Evolutionary conservation across 2,888 invertebrate species (phyloP).

Genomic region (Bellardia pandia): DNA sequence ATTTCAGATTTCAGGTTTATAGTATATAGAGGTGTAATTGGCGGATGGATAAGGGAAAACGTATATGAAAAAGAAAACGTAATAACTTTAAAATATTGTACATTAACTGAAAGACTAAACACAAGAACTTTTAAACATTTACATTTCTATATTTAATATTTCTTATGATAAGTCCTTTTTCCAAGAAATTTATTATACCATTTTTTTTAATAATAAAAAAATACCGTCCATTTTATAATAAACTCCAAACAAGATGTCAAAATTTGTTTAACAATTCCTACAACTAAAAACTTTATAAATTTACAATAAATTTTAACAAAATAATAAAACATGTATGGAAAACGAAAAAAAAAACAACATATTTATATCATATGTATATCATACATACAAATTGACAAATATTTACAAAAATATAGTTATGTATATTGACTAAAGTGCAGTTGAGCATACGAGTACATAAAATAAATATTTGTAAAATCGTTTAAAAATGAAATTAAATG

Average conservation of each 20-base stretch:
- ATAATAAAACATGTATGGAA: background rate
- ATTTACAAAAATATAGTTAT: constrained; percentile 25
- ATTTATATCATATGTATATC: background rate
- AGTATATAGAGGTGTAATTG: constrained; percentile 28
- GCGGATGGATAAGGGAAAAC: constrained; percentile 62
- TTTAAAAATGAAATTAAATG: background rate
- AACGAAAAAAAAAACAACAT: constrained; percentile 16
- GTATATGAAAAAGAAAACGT: constrained; percentile 74
- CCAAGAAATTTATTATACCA: background rate
- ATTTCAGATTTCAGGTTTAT: constrained; percentile 48
- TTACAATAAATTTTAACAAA: constrained; percentile 13
- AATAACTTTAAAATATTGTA: constrained; percentile 70
- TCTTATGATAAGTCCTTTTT: constrained; percentile 18
- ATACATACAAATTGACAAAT: constrained; percentile 29
- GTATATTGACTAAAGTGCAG: constrained; percentile 24
- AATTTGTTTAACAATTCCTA: constrained; percentile 4
- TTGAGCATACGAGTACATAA: constrained; percentile 29
- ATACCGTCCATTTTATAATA: constrained; percentile 34
- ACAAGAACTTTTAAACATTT: constrained; percentile 14
- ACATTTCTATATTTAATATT: background rate
- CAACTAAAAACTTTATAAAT: background rate
- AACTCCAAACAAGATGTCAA: constrained; percentile 48
- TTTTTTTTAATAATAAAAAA: background rate
- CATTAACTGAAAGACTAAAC: constrained; percentile 27
- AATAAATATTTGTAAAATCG: constrained; percentile 9